Base-by-base conservation (phyloP, 2,113 vertebrate species). In the Chamaetylas fuelleborni region DNA sequence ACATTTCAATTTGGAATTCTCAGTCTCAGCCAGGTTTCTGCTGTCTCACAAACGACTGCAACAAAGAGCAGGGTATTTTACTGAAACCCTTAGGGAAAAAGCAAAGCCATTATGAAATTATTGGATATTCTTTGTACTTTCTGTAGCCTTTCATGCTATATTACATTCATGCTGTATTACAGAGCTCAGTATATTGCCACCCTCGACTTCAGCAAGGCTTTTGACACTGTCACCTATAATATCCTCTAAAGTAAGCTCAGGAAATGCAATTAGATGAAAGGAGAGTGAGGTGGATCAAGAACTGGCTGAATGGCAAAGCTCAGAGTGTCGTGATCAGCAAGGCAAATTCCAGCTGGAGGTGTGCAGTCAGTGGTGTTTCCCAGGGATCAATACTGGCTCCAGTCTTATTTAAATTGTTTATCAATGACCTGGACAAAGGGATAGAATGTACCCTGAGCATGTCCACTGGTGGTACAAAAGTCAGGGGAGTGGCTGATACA, bases 401-500 rank as follows among this genome's bases (percentile, higher is more conserved):
- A 58, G 26, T 19, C 16, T 45, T 53, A 67, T 9, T 60, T 3
- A 38, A 24, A 19, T 40, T 53, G 33, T 45, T 53, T 61, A 22
- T 53, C 2, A 0, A 45, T 9, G 1, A 29, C 13, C 16, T 40
- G n/a, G 53, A 47, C 6, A 33, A 60, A 40, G 11, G 20, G 15
- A 6, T 29, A 38, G 43, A 38, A 51, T 10, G 19, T 8, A 60
- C 9, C 19, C 23, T 51, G 9, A 73, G 28, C 23, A 51, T 1
- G 1, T 58, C 58, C 6, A 3, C 4, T n/a, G 28, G 6, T 29
- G 25, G 8, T 38, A 29, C 9, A 26, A 28, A 51, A n/a, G 2
- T 66, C 2, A 0, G 7, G 42, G 4, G 3, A 28, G 12, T 17
- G 18, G 8, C 12, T 28, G 17, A n/a, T 22, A 34, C n/a, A 40